Base-by-base conservation (phyloP, 1,140 invertebrate species). In the Drosophila pseudoobscura region DNA sequence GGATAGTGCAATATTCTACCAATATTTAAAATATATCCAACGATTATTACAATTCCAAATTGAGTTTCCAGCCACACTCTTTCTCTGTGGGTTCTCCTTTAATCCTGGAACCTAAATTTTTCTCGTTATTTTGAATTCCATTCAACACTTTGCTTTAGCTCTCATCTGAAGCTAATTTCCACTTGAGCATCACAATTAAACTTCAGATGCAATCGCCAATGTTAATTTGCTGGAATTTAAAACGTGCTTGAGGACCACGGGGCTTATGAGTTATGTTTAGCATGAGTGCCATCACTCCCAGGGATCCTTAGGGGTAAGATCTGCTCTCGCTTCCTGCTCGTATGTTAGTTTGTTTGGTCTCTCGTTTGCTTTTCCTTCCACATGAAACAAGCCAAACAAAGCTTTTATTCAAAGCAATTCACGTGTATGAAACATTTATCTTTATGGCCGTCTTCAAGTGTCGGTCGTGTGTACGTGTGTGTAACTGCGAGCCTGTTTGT, bases 401-500 rank as follows among this genome's bases (percentile, higher is more conserved):
- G 75, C 79, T 76, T 83, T 89, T 88, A 88, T 83, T 88, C 83
- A 83, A 83, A 82, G 71, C 83, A 88, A 88, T 88, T 83, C 83
- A 88, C 83, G 83, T 88, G 82, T 80, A 83, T 88, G 83, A 88
- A 88, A 88, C 83, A 88, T 88, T 88, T 88, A 88, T 88, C 83
- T 88, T 88, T 89, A 88, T 83, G 83, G 68, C 78, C 83, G 71
- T 76, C 83, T 88, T 88, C 75, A 88, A 88, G 75, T 87, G 75
- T 83, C 68, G 55, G 55, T 50, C 60, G 41, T 55, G 52, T 63
- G 52, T 76, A 41, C 52, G 69, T 63, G 57, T 58, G 50, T 22
- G 35, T 39, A 13, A 15, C 15, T 15, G 15, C 15, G 15, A 15
- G 15, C 11, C 11, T 39, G 35, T 11, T 11, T 39, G 11, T 13